phyloP scores from a whole-genome alignment of 2,888 invertebrate species.

The Pseudoips prasinana region DNA sequence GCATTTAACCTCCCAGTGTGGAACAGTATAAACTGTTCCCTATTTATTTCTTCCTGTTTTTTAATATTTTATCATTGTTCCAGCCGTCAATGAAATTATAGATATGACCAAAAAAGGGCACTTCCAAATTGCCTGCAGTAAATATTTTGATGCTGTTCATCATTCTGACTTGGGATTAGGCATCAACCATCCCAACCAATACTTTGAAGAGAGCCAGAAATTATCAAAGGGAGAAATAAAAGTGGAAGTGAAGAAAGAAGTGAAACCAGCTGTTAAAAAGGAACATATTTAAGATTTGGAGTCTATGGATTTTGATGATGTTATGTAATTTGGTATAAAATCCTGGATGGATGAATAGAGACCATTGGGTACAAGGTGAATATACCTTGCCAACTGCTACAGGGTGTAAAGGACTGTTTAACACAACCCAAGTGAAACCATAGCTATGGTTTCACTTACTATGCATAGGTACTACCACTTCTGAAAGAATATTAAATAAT shows the following conservation, averaged over 20 bases:
- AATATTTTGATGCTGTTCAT: conserved; percentile 90
- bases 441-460: too few species aligned
- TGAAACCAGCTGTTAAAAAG: conserved; percentile 45
- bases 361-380: too few species aligned
- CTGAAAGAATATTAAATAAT: too few species aligned
- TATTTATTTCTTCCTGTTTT: too few species aligned
- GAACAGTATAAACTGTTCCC: too few species aligned
- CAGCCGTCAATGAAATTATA: conserved; percentile 87
- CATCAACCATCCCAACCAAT: conserved; percentile 95
- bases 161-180: conserved; percentile 84
- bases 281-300: conserved; percentile 49
- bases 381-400: too few species aligned
- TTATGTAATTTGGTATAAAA: conserved; percentile 41
- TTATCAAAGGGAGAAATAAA: conserved; percentile 65
- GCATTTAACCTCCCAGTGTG: too few species aligned
- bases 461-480: too few species aligned
- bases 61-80: too few species aligned
- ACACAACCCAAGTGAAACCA: too few species aligned
- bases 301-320: conserved; percentile 67
- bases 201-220: conserved; percentile 91
- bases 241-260: conserved; percentile 52
- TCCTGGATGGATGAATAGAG: conserved; percentile 2
- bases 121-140: conserved; percentile 94
- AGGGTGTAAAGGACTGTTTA: too few species aligned
- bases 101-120: conserved; percentile 89